phyloP scores from a whole-genome alignment of 2,888 invertebrate species.

The Agonopterix heracliana region DNA sequence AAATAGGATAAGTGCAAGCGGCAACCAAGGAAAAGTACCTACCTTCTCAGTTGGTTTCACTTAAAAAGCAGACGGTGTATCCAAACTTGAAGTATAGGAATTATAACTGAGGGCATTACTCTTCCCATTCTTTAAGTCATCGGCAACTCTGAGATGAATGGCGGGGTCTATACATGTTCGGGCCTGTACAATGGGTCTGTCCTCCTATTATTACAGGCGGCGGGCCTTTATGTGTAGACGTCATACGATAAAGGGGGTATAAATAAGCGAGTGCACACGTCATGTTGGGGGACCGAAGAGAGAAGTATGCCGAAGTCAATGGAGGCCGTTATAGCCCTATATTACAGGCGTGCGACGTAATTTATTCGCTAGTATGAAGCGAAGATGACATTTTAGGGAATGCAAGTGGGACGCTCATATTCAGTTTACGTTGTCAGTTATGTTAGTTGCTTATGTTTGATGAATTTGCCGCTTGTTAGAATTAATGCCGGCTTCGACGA shows the following conservation, averaged over 20 bases:
- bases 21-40: too few relatives aligned
- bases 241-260: conserved; percentile 31
- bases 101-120: conserved; percentile 32
- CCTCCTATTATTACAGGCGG: conserved; percentile 45
- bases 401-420: neutral
- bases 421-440: too few relatives aligned
- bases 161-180: conserved; percentile 30
- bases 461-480: too few relatives aligned
- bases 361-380: conserved; percentile 18
- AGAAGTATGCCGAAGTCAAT: conserved; percentile 22
- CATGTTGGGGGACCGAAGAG: conserved; percentile 21
- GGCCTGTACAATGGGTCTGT: conserved; percentile 35
- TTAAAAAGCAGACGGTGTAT: conserved; percentile 14
- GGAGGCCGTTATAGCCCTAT: conserved; percentile 29
- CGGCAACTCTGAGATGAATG: conserved; percentile 39
- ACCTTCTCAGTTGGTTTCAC: neutral
- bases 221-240: conserved; percentile 32
- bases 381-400: conserved; percentile 11
- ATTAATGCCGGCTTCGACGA: too few relatives aligned
- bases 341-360: conserved; percentile 24
- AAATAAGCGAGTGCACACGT: conserved; percentile 36
- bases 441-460: too few relatives aligned
- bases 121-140: conserved; percentile 28
- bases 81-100: conserved; percentile 18
- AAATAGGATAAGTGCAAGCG: neutral